Conservation (phyloP, 2,797 vertebrate species). For the Mormyrops boulengeri region DNA sequence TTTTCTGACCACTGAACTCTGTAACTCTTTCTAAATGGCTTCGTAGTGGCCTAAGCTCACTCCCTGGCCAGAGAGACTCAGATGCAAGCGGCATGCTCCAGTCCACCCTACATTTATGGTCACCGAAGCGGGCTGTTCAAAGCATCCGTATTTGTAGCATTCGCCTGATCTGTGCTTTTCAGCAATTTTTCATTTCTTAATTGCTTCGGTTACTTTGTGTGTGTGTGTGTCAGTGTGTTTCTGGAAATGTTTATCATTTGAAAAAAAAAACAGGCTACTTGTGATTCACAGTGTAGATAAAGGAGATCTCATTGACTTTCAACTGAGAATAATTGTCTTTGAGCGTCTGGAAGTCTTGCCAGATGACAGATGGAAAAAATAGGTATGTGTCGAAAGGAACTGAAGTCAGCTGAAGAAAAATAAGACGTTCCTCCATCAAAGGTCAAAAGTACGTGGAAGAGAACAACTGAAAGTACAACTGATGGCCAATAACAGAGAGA, state of each 20-base stretch:
- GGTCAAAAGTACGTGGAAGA: not conserved
- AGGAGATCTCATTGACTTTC: not conserved
- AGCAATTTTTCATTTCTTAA: not conserved
- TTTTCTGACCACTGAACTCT: not conserved
- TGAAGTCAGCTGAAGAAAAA: not conserved
- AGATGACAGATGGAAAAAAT: not conserved
- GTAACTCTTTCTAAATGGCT: not conserved
- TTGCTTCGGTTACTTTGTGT: not conserved
- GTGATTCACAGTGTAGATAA: not conserved
- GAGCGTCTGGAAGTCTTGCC: not conserved
- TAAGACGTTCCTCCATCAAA: not conserved
- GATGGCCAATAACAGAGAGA: not conserved
- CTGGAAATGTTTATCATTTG: not conserved
- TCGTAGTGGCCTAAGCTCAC: not conserved
- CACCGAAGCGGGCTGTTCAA: not conserved
- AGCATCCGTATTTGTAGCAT: not conserved
- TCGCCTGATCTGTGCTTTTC: not conserved
- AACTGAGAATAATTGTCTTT: not conserved
- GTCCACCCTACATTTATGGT: not conserved
- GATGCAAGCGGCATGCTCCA: not conserved
- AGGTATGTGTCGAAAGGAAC: not conserved
- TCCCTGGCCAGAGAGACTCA: not conserved
- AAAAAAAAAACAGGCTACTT: not conserved
- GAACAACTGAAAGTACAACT: not conserved
- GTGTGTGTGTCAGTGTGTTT: not conserved